These are phyloP conservation scores for Scolopax mira DNA, from an alignment of 2,113 vertebrate species.

Conservation along the genomic window DNA sequence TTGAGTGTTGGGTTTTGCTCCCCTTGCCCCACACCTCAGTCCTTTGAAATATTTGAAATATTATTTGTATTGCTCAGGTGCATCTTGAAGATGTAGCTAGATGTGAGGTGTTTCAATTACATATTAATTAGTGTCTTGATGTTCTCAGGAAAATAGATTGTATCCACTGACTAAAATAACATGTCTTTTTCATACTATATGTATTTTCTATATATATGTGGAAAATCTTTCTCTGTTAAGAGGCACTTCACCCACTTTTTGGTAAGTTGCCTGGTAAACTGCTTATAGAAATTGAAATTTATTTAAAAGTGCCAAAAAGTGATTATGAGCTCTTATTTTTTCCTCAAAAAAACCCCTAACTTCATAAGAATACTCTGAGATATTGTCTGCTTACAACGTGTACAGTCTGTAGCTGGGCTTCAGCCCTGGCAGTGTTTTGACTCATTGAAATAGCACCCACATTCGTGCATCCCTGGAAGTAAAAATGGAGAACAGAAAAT, in stretches of 20 bases:
- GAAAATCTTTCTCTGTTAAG: background rate
- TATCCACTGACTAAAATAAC: background rate
- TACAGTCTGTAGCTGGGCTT: background rate
- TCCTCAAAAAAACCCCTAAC: background rate
- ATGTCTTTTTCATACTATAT: fast-evolving
- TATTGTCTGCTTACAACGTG: background rate
- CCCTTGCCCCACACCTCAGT: background rate
- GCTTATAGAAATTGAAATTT: background rate
- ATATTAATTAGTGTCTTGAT: background rate
- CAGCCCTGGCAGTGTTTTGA: background rate
- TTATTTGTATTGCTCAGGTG: background rate
- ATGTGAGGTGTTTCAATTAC: background rate
- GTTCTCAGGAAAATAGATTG: background rate
- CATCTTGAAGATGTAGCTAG: background rate
- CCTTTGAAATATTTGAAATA: background rate
- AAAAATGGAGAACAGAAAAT: background rate
- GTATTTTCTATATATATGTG: background rate
- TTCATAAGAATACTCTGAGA: background rate
- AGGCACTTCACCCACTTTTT: background rate
- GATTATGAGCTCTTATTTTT: background rate
- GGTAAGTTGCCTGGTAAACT: background rate
- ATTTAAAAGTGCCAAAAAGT: background rate
- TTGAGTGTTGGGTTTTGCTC: background rate
- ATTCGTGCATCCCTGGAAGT: background rate
- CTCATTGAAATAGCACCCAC: background rate